Evolutionary conservation across 2,797 vertebrate genomes (phyloP).

Genomic region (Sorex maritimensis): DNA sequence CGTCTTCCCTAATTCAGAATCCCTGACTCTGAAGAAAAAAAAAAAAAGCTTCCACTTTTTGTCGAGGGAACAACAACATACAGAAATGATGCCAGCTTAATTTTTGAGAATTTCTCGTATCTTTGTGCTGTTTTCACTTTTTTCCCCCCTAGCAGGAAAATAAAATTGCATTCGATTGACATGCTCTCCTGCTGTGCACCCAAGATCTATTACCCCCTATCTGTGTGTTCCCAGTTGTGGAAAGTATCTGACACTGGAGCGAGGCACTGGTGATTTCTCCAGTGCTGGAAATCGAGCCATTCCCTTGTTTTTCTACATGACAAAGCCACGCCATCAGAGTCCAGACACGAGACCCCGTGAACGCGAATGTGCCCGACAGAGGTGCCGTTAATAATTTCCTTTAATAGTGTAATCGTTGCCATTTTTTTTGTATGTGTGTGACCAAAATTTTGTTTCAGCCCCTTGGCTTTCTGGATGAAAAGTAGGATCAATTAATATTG

Average conservation of each 20-base stretch:
- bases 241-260: constrained; percentile 70
- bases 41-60: not conserved
- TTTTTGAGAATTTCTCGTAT: not conserved
- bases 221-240: constrained; percentile 75
- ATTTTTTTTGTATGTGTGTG: constrained; percentile 69
- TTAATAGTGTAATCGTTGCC: constrained; percentile 78
- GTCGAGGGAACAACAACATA: not conserved
- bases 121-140: constrained; percentile 47
- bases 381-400: constrained; percentile 79
- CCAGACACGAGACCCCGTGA: not conserved
- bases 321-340: not conserved
- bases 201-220: constrained; percentile 34
- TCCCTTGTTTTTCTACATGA: constrained; percentile 68
- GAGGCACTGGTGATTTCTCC: constrained; percentile 5
- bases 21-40: not conserved
- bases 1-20: no score
- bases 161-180: constrained; percentile 81
- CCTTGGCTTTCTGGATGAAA: constrained; percentile 80
- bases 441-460: constrained; percentile 77
- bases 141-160: constrained; percentile 78
- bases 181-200: constrained; percentile 70
- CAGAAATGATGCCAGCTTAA: not conserved
- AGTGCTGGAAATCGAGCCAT: not conserved
- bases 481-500: constrained; percentile 85
- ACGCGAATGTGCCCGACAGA: constrained; percentile 31